phyloP scores from a whole-genome alignment of 2,113 vertebrate genomes.

The Cynopterus brachyotis region DNA sequence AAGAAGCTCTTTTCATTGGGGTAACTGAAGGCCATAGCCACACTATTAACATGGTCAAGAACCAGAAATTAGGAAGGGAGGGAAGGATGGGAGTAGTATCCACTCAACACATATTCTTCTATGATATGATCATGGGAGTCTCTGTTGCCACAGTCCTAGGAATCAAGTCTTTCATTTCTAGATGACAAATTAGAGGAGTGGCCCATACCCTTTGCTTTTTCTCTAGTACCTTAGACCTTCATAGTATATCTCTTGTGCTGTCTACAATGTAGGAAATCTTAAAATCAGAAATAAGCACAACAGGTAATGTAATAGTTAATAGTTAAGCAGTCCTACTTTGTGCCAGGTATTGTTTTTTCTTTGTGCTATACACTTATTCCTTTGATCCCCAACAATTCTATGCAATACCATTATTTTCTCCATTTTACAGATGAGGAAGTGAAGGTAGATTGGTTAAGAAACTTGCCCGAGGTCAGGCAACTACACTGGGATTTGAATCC shows the following conservation, averaged over 20 bases:
- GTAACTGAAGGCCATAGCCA: neutral
- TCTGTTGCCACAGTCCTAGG: neutral
- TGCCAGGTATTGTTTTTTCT: neutral
- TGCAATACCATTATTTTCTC: neutral
- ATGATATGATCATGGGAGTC: neutral
- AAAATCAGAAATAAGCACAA: conserved; percentile 15
- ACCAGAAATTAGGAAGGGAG: neutral
- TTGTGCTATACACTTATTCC: neutral
- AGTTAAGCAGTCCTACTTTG: neutral
- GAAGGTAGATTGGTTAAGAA: neutral
- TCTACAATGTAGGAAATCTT: neutral
- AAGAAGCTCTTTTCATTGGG: neutral
- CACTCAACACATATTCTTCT: neutral
- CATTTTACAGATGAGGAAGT: neutral
- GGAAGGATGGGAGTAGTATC: neutral
- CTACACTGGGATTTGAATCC: neutral
- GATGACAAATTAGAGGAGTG: neutral
- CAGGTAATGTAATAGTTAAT: neutral
- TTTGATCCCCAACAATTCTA: neutral
- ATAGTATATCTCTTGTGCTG: neutral
- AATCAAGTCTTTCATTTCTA: neutral
- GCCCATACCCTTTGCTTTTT: neutral
- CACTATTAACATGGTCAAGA: neutral
- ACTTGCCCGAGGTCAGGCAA: neutral
- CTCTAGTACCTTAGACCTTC: neutral